Percentiles rank a stretch among this genome's conserved stretches.
phyloP scores from a whole-genome alignment of 2,888 invertebrate genomes.

The Mesochorus sp. region DNA sequence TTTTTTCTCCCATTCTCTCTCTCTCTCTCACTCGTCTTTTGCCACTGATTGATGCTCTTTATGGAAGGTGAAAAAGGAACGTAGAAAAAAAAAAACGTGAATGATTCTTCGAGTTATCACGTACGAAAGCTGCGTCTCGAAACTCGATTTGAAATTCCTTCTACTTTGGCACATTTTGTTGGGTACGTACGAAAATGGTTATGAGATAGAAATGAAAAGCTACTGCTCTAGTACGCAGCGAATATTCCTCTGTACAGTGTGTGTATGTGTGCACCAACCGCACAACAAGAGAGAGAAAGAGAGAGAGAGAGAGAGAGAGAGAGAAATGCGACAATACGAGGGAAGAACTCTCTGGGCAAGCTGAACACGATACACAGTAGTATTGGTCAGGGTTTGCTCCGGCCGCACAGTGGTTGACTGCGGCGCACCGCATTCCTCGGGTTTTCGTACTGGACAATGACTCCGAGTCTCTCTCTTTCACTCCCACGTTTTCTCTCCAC shows the following conservation, averaged over 20 bases:
- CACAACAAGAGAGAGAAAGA: too few species aligned
- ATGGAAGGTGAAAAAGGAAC: too few species aligned
- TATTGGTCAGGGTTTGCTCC: slow-evolving; percentile 45
- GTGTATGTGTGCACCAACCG: background rate
- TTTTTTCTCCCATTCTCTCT: slow-evolving; percentile 13
- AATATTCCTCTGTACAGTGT: too few species aligned
- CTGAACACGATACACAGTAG: slow-evolving; percentile 33
- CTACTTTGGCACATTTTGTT: background rate
- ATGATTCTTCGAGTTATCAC: too few species aligned
- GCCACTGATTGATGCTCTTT: too few species aligned
- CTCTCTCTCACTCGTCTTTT: slow-evolving; percentile 12
- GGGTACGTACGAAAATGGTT: background rate
- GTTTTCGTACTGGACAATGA: slow-evolving; percentile 59
- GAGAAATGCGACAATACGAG: slow-evolving; percentile 25
- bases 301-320: too few species aligned
- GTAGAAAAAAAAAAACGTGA: too few species aligned
- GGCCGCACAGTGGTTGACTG: slow-evolving; percentile 54
- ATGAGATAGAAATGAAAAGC: background rate
- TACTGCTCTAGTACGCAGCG: too few species aligned
- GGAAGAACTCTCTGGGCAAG: slow-evolving; percentile 42
- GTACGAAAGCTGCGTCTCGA: background rate
- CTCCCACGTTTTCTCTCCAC: slow-evolving; percentile 16
- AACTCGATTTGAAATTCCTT: background rate
- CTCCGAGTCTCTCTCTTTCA: slow-evolving; percentile 21
- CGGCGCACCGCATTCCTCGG: slow-evolving; percentile 57